A percentile compares a stretch with the other conserved stretches of the same genome.
Conservation (phyloP, 2,888 invertebrate genomes). For the Azorinus chamasolen region DNA sequence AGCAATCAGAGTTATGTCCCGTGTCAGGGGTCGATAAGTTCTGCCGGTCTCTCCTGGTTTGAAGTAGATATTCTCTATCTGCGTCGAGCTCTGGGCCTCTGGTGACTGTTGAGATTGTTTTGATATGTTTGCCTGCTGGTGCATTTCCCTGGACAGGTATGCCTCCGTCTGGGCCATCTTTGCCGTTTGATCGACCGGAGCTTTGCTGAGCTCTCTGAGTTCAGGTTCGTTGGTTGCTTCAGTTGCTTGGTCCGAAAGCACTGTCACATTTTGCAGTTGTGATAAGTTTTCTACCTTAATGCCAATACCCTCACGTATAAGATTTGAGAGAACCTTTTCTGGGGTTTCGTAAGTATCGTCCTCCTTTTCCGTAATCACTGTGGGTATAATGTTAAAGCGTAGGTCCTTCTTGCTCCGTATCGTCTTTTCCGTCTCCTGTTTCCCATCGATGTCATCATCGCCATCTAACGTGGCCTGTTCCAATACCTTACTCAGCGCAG, state of each 20-base stretch:
- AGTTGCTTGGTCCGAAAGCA: too few relatives aligned
- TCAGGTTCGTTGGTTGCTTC: too few relatives aligned
- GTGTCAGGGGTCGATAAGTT: constrained; percentile 53
- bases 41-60: constrained; percentile 42
- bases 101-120: constrained; percentile 1
- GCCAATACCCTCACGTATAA: constrained; percentile 54
- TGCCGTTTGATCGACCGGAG: too few relatives aligned
- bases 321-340: constrained; percentile 54
- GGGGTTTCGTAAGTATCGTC: constrained; percentile 55
- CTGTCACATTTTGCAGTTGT: too few relatives aligned
- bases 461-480: constrained; percentile 71
- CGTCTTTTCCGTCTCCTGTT: constrained; percentile 31
- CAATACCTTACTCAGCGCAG: constrained; percentile 65
- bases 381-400: constrained; percentile 67
- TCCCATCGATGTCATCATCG: constrained; percentile 31
- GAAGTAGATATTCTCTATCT: constrained; percentile 49
- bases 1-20: constrained; percentile 59
- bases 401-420: constrained; percentile 66
- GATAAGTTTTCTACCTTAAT: constrained; percentile 19
- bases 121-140: constrained; percentile 29
- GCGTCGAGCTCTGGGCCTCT: too few relatives aligned
- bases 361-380: constrained; percentile 60
- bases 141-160: too few relatives aligned
- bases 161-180: too few relatives aligned
- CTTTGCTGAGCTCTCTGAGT: too few relatives aligned